phyloP scores from a whole-genome alignment of 2,113 vertebrate genomes.

The Thomomys bottae region DNA sequence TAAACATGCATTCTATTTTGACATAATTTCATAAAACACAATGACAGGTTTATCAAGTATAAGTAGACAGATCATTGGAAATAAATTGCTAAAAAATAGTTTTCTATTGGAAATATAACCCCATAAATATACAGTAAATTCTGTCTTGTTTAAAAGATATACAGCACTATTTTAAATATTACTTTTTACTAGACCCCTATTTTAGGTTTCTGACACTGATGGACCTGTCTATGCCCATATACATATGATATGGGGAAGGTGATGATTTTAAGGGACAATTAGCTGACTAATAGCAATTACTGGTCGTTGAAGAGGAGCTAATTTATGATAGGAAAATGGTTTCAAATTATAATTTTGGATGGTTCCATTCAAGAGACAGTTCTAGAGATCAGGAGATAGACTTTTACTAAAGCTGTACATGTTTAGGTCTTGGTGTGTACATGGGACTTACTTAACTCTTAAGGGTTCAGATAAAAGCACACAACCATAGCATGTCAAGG shows the following conservation, averaged over 20 bases:
- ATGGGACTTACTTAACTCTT: not conserved
- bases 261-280: not conserved
- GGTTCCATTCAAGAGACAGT: not conserved
- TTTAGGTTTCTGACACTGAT: not conserved
- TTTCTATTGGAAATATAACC: not conserved
- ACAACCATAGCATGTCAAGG: not conserved
- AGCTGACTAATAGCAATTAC: not conserved
- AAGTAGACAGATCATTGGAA: not conserved
- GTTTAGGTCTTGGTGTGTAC: not conserved
- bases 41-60: not conserved
- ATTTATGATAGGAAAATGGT: not conserved
- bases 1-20: constrained; percentile 28
- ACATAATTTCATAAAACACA: constrained; percentile 5
- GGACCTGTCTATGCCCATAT: not conserved
- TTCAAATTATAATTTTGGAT: not conserved
- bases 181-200: not conserved
- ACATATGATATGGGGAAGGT: not conserved
- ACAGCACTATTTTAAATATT: not conserved
- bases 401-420: not conserved
- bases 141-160: not conserved
- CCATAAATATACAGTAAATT: not conserved
- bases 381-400: not conserved
- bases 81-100: not conserved
- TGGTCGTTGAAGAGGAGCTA: not conserved
- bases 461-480: not conserved